Conservation (phyloP, 2,888 invertebrate genomes). For the Monochamus alternatus region DNA sequence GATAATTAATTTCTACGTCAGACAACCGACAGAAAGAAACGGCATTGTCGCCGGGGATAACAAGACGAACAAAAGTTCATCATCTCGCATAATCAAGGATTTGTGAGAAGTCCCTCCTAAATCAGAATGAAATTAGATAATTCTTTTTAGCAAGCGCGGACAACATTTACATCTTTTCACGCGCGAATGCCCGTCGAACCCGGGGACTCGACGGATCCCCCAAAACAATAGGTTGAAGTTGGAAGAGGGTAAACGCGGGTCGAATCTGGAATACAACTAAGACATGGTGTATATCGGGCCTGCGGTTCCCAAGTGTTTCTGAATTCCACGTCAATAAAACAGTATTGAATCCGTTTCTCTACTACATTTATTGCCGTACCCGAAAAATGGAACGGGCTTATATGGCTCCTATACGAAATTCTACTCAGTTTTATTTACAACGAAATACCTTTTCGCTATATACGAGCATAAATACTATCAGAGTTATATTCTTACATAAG, state of each 20-base stretch:
- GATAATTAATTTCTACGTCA: too few species aligned
- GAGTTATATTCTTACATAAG: too few species aligned
- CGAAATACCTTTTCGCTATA: too few species aligned
- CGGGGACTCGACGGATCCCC: slow-evolving; percentile 5
- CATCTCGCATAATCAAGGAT: not conserved
- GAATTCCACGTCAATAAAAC: slow-evolving; percentile 15
- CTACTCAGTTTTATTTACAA: too few species aligned
- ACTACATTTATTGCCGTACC: not conserved
- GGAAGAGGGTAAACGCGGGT: slow-evolving; percentile 25
- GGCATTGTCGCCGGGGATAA: too few species aligned
- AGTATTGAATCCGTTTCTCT: slow-evolving; percentile 1
- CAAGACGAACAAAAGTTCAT: too few species aligned
- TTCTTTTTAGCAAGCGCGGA: slow-evolving; percentile 50
- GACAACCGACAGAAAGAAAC: too few species aligned
- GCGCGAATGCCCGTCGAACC: slow-evolving; percentile 5
- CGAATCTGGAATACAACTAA: slow-evolving; percentile 27
- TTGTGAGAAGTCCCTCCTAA: slow-evolving; percentile 32
- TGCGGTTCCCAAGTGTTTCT: slow-evolving; percentile 25
- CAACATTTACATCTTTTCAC: slow-evolving; percentile 52
- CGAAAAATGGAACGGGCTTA: not conserved
- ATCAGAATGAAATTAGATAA: slow-evolving; percentile 50
- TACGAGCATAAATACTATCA: too few species aligned
- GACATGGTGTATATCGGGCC: slow-evolving; percentile 18
- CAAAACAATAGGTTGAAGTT: slow-evolving; percentile 30
- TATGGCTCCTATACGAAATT: too few species aligned